Conservation (phyloP, 2,888 invertebrate genomes). For the Hemicrepidius hirtus region DNA sequence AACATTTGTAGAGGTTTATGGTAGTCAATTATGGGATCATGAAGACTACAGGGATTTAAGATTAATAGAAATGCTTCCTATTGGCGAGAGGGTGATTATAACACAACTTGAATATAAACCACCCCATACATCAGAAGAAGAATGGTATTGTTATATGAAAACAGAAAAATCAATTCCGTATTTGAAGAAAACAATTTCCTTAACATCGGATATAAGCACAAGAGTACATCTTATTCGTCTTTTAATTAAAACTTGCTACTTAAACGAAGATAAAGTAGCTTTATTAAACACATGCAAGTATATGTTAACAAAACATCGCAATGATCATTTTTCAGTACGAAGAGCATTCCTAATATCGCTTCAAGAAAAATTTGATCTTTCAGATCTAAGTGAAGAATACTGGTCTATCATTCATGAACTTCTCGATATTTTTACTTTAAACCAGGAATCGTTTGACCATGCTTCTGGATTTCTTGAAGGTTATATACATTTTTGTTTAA, state of each 20-base stretch:
- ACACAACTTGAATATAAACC: too few species aligned
- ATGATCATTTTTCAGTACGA: constrained; percentile 28
- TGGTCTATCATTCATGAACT: constrained; percentile 32
- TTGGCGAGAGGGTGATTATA: too few species aligned
- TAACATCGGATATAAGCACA: constrained; percentile 22
- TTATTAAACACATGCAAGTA: too few species aligned
- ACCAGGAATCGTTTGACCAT: too few species aligned
- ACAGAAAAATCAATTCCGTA: constrained; percentile 33
- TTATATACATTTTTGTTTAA: too few species aligned
- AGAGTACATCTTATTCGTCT: constrained; percentile 31
- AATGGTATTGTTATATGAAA: not conserved
- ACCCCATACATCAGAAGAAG: not conserved
- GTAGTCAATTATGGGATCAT: too few species aligned
- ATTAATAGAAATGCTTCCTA: too few species aligned
- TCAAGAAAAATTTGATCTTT: constrained; percentile 1
- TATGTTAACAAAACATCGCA: constrained; percentile 30
- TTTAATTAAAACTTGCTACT: too few species aligned
- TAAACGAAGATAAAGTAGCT: too few species aligned
- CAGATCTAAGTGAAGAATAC: constrained; percentile 25
- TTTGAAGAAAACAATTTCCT: constrained; percentile 30
- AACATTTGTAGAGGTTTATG: too few species aligned
- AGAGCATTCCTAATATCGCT: constrained; percentile 6
- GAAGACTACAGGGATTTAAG: too few species aligned
- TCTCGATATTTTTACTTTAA: constrained; percentile 16
- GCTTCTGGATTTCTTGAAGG: too few species aligned